Percentiles rank a stretch among this genome's conserved stretches.
Conservation (phyloP, 2,797 vertebrate genomes). For the Centroberyx gerrardi region DNA sequence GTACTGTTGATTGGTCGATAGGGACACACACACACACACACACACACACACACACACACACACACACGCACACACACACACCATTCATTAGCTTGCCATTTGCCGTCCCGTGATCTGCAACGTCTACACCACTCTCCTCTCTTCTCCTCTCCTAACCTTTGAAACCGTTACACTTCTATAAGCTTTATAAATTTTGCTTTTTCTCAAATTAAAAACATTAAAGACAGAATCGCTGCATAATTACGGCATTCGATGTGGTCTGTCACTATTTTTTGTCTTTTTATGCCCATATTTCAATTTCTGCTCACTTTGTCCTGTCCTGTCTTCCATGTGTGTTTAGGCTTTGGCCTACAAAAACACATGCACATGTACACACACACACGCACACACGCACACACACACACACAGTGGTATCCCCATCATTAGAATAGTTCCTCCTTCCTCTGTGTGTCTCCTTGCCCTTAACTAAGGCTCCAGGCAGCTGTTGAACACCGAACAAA, state of each 20-base stretch:
- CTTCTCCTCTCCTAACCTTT: neutral
- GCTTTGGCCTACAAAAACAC: too few relatives aligned
- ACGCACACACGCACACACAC: neutral
- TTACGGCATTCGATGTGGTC: too few relatives aligned
- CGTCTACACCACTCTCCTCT: neutral
- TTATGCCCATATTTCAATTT: too few relatives aligned
- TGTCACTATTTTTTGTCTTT: too few relatives aligned
- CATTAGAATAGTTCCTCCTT: slow-evolving; percentile 9
- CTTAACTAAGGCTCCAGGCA: slow-evolving; percentile 32
- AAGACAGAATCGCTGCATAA: too few relatives aligned
- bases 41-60: slow-evolving; percentile 32
- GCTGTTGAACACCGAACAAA: slow-evolving; percentile 29
- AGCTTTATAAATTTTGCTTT: neutral
- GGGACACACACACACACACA: slow-evolving; percentile 23
- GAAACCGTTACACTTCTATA: neutral
- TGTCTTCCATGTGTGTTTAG: too few relatives aligned
- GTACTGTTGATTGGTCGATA: slow-evolving; percentile 74
- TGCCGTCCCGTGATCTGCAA: slow-evolving; percentile 25
- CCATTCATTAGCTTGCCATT: slow-evolving; percentile 35
- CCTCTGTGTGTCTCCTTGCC: slow-evolving; percentile 23
- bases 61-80: slow-evolving; percentile 16
- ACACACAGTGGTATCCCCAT: neutral
- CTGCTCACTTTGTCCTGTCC: too few relatives aligned
- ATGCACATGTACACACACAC: too few relatives aligned
- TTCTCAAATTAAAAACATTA: too few relatives aligned